Conservation (phyloP, 2,113 vertebrate species). For the Steatornis caripensis region DNA sequence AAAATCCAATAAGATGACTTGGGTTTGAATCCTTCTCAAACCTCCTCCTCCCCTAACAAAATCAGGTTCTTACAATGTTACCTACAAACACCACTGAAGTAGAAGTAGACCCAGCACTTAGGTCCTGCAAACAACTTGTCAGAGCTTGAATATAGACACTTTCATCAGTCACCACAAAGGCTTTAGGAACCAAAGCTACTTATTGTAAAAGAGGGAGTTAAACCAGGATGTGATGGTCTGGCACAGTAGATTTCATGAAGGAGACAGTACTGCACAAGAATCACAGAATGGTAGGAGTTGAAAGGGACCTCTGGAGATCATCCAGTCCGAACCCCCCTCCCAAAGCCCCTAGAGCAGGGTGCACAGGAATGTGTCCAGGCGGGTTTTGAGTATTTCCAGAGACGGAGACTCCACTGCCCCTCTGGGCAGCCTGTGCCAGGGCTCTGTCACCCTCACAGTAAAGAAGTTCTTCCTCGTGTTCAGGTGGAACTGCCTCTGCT, state of each 20-base stretch:
- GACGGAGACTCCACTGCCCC: no score
- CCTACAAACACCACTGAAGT: background rate
- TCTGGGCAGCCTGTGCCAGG: no score
- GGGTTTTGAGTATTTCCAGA: no score
- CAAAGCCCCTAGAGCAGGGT: no score
- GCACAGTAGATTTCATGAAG: background rate
- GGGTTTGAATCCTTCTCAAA: background rate
- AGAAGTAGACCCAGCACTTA: background rate
- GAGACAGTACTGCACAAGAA: background rate
- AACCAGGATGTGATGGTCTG: background rate
- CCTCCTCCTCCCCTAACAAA: background rate
- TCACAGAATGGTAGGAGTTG: no score
- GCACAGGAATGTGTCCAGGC: no score
- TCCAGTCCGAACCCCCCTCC: no score
- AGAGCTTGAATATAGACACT: background rate
- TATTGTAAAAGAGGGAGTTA: background rate
- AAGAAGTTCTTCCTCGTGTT: no score
- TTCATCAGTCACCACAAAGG: background rate
- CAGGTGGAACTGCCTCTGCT: no score
- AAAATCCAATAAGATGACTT: background rate
- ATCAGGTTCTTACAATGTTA: background rate
- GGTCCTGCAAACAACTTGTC: background rate
- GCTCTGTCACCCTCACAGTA: no score
- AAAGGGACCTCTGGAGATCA: no score
- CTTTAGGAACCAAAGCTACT: background rate